These are phyloP conservation scores for Seira musarum DNA, from an alignment of 2,888 invertebrate genomes.

Conservation along the genomic window DNA sequence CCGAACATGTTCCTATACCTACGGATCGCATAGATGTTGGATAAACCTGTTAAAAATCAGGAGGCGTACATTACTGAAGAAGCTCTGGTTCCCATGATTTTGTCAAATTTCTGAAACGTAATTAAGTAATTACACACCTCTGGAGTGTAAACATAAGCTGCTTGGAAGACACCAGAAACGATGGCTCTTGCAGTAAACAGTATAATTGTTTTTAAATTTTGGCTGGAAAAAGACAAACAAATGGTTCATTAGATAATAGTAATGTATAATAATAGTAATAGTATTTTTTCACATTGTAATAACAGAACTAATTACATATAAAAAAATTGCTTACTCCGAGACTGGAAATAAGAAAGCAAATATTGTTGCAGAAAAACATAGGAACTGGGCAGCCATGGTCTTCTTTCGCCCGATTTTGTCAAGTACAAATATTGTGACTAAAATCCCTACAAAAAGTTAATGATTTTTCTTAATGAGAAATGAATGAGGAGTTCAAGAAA, in stretches of 20 bases:
- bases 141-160: conserved; percentile 95
- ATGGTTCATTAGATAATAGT: not conserved
- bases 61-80: no score
- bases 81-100: no score
- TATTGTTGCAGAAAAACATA: conserved; percentile 82
- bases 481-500: not conserved
- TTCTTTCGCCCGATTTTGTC: conserved; percentile 91
- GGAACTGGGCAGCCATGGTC: conserved; percentile 95
- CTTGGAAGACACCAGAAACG: conserved; percentile 95
- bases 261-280: not conserved
- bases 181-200: conserved; percentile 92
- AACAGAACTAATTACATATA: not conserved
- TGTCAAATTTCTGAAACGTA: conserved; percentile 9
- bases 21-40: conserved; percentile 76
- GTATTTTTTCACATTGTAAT: not conserved
- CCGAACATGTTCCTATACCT: conserved; percentile 94
- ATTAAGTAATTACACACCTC: conserved; percentile 76
- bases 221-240: conserved; percentile 73
- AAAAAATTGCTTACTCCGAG: conserved; percentile 75
- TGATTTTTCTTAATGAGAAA: no score
- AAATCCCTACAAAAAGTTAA: conserved; percentile 79
- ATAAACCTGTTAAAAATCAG: conserved; percentile 49
- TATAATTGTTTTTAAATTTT: conserved; percentile 84
- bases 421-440: conserved; percentile 90
- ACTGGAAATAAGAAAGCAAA: conserved; percentile 70